phyloP scores from a whole-genome alignment of 2,113 vertebrate genomes.

The Lophura nycthemera region DNA sequence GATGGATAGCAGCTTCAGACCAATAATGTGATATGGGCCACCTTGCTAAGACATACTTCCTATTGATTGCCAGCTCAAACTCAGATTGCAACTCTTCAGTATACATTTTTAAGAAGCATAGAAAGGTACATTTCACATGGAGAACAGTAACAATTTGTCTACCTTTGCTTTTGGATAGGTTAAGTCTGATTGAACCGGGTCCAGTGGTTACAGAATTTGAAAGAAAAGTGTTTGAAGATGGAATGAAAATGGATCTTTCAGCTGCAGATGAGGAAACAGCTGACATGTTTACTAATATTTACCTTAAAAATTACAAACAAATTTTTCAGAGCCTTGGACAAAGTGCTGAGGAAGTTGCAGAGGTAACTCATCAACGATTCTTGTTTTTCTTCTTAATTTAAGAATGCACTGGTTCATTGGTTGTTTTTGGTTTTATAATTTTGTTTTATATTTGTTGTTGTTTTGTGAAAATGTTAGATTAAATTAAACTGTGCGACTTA shows the following conservation, averaged over 20 bases:
- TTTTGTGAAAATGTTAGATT: neutral
- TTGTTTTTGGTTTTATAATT: neutral
- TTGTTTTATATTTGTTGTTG: neutral
- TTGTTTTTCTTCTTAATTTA: neutral
- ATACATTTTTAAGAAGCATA: neutral
- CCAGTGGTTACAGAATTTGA: constrained; percentile 88
- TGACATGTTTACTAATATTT: constrained; percentile 87
- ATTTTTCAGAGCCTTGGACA: constrained; percentile 87
- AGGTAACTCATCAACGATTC: constrained; percentile 70
- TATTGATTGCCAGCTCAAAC: neutral
- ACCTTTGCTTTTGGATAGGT: constrained; percentile 57
- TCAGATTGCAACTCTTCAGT: neutral
- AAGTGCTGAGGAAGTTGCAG: constrained; percentile 84
- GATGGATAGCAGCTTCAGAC: neutral
- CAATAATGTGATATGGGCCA: neutral
- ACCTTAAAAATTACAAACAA: constrained; percentile 86
- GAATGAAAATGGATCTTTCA: constrained; percentile 86
- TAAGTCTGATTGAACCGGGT: constrained; percentile 86
- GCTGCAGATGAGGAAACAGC: constrained; percentile 84
- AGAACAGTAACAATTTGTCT: neutral
- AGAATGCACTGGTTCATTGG: neutral
- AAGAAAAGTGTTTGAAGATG: constrained; percentile 84
- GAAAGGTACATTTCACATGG: neutral
- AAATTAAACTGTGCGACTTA: neutral
- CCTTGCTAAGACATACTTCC: neutral